phyloP scores from a whole-genome alignment of 1,140 invertebrate genomes.

The Oncopodura yosiiana region DNA sequence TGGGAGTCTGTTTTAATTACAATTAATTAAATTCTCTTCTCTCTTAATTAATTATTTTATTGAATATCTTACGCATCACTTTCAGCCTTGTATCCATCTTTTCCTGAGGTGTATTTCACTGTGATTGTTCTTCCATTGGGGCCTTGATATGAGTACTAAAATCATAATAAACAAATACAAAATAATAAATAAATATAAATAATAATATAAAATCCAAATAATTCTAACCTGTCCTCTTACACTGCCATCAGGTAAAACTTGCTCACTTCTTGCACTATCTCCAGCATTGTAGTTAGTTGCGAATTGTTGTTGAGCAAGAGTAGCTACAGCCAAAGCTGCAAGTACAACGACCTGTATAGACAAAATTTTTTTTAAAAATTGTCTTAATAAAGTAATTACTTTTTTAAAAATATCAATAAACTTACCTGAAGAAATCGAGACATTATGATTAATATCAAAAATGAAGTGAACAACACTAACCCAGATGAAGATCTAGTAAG shows the following conservation, averaged over 20 bases:
- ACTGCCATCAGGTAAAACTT: slow-evolving; percentile 21
- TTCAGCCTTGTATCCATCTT: slow-evolving; percentile 51
- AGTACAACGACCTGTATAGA: slow-evolving; percentile 16
- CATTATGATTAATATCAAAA: not conserved
- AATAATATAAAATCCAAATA: not conserved
- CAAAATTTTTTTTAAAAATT: not conserved
- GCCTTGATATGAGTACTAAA: slow-evolving; percentile 45
- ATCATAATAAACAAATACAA: not conserved
- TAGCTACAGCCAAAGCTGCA: slow-evolving; percentile 9
- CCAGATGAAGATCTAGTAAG: not conserved
- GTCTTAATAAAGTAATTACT: not conserved
- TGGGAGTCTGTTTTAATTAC: too few relatives aligned
- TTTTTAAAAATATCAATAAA: not conserved
- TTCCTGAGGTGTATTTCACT: slow-evolving; percentile 55
- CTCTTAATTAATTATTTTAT: too few relatives aligned
- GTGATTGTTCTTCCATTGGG: slow-evolving; percentile 49
- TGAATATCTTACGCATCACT: too few relatives aligned
- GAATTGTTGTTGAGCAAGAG: slow-evolving; percentile 5
- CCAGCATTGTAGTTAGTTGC: slow-evolving; percentile 31
- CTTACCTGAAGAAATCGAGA: slow-evolving; percentile 6
- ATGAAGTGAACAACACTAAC: not conserved
- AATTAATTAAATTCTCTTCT: too few relatives aligned
- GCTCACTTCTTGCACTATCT: slow-evolving; percentile 18
- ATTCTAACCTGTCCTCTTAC: not conserved
- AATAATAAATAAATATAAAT: not conserved